Evolutionary conservation across 2,113 vertebrate species (phyloP).

Genomic region (Oenanthe oenanthe): DNA sequence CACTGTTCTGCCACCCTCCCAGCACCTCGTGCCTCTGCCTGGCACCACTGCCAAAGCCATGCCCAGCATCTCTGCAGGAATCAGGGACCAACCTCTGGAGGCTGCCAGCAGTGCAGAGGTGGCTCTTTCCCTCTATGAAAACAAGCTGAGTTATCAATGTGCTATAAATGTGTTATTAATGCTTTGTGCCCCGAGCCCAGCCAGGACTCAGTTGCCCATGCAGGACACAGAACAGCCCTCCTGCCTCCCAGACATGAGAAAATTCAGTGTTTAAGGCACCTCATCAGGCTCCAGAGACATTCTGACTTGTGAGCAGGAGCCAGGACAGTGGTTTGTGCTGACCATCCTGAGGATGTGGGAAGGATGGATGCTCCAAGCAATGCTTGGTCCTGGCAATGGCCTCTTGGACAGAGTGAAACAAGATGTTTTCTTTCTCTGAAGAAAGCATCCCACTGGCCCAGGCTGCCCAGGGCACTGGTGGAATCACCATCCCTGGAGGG

Average conservation of each 20-base stretch:
- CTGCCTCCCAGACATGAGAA: background rate
- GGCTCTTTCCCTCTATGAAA: background rate
- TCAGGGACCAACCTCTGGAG: background rate
- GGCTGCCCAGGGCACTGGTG: background rate
- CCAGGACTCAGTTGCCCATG: background rate
- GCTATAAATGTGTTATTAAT: background rate
- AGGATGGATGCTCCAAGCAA: fast-evolving
- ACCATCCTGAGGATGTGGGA: fast-evolving
- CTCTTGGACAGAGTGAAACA: background rate
- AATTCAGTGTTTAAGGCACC: no score
- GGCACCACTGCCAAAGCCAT: background rate
- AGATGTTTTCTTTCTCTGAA: background rate
- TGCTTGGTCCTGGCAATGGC: background rate
- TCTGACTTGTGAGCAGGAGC: fast-evolving
- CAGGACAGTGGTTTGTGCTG: background rate
- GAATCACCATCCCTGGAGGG: background rate
- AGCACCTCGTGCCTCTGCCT: background rate
- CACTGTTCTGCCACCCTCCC: background rate
- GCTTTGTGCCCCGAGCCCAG: background rate
- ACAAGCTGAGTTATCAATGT: background rate
- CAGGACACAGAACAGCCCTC: background rate
- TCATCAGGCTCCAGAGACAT: fast-evolving
- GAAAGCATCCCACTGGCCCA: background rate
- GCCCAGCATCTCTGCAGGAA: background rate
- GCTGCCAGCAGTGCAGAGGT: background rate